These are phyloP conservation scores for Alligator mississippiensis DNA, from an alignment of 2,113 vertebrate genomes.

Conservation along the genomic window DNA sequence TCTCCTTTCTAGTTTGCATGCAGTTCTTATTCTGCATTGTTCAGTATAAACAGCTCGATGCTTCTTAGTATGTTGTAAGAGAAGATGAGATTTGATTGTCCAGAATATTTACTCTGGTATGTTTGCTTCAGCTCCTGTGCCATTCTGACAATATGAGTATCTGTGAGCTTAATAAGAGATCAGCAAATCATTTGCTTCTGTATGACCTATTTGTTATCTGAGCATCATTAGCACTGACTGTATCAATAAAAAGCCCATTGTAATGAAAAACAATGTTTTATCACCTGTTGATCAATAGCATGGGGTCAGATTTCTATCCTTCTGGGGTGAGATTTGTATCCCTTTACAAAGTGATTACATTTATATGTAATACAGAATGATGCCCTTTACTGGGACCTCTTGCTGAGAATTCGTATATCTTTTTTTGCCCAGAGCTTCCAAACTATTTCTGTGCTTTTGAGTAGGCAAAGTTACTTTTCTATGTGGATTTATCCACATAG, in stretches of 20 bases:
- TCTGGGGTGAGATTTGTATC: background rate
- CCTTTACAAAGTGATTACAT: background rate
- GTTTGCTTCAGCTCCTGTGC: background rate
- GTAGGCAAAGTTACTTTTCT: constrained; percentile 21
- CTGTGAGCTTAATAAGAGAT: background rate
- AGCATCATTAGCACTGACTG: background rate
- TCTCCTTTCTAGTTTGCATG: background rate
- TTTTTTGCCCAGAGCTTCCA: background rate
- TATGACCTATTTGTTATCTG: background rate
- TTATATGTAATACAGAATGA: background rate
- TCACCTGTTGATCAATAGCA: background rate
- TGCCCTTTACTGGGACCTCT: background rate
- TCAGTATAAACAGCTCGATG: background rate
- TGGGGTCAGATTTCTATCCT: background rate
- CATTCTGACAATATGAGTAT: background rate
- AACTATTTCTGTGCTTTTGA: constrained; percentile 8
- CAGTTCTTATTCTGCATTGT: background rate
- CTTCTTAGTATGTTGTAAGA: background rate
- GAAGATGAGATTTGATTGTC: background rate
- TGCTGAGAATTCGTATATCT: background rate
- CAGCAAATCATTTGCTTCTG: background rate
- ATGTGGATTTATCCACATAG: background rate
- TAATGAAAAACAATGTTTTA: constrained; percentile 24
- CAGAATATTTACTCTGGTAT: background rate
- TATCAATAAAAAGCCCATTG: constrained; percentile 5